Evolutionary conservation across 1,140 invertebrate species (phyloP), one percentile per base, ranked within the genome.

Genomic region (Drosophila lacteicornis): DNA sequence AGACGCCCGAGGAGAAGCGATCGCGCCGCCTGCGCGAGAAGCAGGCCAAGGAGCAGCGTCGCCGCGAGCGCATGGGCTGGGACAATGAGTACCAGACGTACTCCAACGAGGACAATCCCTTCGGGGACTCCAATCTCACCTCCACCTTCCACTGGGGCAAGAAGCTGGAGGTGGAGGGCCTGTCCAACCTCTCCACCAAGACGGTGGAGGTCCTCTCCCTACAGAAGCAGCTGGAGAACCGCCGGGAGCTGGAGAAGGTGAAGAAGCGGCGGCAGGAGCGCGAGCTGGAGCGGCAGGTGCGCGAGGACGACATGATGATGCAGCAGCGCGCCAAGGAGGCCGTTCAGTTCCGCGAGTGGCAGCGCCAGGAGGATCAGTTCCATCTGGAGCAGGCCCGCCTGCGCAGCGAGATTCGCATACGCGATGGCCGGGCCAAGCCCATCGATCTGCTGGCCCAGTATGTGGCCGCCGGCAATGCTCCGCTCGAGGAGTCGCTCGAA

Each of bases 371-470:
- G 93, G 98, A 99, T 93, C 96, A 97, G 84, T 98, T 98, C 93
- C 97, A 98, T 92, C 93, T 98, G 70, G 96, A 98, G 82, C 97
- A 98, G 93, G 97, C 97, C 0, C 95, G 97, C 43, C 92, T 99
- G 19, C 94, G 98, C 74, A 99, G 98, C 47, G 96, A 97, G 85
- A 99, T 99, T 66, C 95, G 99, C 66, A 99, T 99, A 47, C 96
- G 99, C 77, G 98, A 99, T 93, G 98, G 98, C 9, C 93, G 98
- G 91, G 99, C 99, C 0, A 99, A 99, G 92, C 98, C 99, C 1
- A 99, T 99, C 82, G 99, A 99, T 95, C 94, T 99, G 56, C 93
- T 99, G 46, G 98, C 98, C 0, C 98, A 99, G 93, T 99, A 99
- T 90, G 98, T 99, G 30, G 98, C 96, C 92, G 62, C 85, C 1